These are phyloP conservation scores for Dinomys branickii DNA, from an alignment of 2,113 vertebrate species.

Conservation along the genomic window DNA sequence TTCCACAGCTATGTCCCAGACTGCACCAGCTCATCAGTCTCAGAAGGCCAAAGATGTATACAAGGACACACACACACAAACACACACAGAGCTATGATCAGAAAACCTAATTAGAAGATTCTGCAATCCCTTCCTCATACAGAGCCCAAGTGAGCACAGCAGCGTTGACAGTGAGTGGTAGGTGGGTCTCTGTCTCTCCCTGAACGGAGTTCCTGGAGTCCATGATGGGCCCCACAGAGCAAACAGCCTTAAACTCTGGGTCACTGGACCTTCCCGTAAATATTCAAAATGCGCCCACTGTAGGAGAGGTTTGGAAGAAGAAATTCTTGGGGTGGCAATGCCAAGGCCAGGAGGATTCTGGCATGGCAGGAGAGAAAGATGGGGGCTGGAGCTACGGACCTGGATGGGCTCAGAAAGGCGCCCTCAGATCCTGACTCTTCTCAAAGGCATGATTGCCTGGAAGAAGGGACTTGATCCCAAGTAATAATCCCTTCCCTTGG, in stretches of 20 bases:
- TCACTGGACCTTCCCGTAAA: not conserved
- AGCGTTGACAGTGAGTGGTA: not conserved
- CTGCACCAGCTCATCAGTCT: slow-evolving; percentile 54
- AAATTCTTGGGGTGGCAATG: not conserved
- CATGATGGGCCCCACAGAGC: not conserved
- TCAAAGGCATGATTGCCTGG: not conserved
- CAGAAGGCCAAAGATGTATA: not conserved
- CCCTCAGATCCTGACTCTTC: not conserved
- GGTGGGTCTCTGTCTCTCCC: not conserved
- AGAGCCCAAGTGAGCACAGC: not conserved
- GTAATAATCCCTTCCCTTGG: not conserved
- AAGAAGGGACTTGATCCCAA: not conserved
- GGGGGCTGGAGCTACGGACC: not conserved
- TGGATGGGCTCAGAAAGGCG: not conserved
- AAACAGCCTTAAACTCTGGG: not conserved
- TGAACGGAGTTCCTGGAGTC: not conserved
- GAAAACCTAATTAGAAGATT: slow-evolving; percentile 31
- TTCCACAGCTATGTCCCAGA: slow-evolving; percentile 76
- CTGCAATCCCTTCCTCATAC: not conserved
- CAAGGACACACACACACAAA: not conserved
- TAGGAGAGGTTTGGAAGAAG: not conserved
- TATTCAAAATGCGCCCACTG: not conserved
- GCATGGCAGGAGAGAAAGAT: not conserved
- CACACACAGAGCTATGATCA: not conserved
- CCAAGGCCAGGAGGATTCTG: not conserved